These are phyloP conservation scores for Vipera latastei DNA, from an alignment of 2,797 vertebrate genomes.

Conservation along the genomic window DNA sequence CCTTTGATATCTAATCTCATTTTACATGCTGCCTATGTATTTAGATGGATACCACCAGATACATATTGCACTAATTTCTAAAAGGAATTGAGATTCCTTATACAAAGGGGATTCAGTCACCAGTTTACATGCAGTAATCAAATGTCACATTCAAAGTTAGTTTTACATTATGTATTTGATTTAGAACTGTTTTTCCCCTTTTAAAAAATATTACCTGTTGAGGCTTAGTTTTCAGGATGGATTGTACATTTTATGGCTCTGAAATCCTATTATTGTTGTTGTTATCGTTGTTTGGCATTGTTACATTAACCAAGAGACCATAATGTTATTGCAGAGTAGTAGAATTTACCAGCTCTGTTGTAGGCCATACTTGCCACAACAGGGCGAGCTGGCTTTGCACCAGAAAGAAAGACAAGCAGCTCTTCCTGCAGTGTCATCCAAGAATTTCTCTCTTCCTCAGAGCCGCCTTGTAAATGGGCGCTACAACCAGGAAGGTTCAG, in stretches of 20 bases:
- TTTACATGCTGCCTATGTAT: not conserved
- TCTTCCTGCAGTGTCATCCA: not conserved
- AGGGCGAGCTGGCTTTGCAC: not conserved
- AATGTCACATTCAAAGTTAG: not conserved
- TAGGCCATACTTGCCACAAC: not conserved
- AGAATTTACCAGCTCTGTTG: not conserved
- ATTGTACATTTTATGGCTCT: not conserved
- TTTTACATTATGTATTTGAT: not conserved
- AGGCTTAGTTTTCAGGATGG: not conserved
- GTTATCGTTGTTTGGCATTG: not conserved
- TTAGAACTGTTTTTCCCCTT: not conserved
- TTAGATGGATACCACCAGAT: not conserved
- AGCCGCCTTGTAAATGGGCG: not conserved
- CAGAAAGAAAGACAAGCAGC: not conserved
- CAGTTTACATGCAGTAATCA: not conserved
- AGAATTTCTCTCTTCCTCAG: not conserved
- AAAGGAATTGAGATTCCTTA: not conserved
- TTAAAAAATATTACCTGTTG: not conserved
- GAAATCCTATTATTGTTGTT: not conserved
- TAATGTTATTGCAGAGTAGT: not conserved
- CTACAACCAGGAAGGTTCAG: not conserved
- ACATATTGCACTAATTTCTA: not conserved
- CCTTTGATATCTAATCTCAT: not conserved
- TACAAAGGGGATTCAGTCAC: not conserved
- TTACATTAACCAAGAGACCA: not conserved